These are phyloP conservation scores for Parasteatoda lunata DNA, from an alignment of 2,888 invertebrate genomes.

Conservation along the genomic window DNA sequence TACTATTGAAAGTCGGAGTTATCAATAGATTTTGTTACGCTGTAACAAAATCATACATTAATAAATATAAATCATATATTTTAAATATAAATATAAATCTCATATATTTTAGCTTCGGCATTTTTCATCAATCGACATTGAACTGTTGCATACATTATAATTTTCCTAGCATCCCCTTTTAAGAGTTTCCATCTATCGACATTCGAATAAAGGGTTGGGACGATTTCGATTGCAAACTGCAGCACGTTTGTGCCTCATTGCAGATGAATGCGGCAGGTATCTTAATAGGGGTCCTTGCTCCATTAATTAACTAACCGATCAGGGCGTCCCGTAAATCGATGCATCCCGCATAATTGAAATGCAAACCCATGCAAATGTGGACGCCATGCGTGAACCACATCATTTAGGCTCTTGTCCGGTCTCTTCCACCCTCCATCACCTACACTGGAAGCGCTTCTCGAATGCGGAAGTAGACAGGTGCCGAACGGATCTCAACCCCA, in stretches of 20 bases:
- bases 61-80: background rate
- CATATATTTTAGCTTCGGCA: background rate
- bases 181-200: constrained; percentile 19
- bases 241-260: background rate
- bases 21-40: too few relatives aligned
- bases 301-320: constrained; percentile 63
- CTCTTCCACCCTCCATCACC: background rate
- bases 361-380: constrained; percentile 61
- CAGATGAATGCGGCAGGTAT: constrained; percentile 52
- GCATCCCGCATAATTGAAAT: constrained; percentile 59
- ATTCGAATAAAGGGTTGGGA: constrained; percentile 8
- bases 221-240: constrained; percentile 4
- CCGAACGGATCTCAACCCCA: constrained; percentile 3
- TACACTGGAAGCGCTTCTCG: constrained; percentile 4
- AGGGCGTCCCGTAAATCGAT: constrained; percentile 48
- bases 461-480: constrained; percentile 35
- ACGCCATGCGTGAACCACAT: constrained; percentile 57
- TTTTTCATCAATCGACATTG: background rate
- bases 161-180: too few relatives aligned
- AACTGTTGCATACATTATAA: too few relatives aligned
- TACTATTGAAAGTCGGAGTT: too few relatives aligned
- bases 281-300: constrained; percentile 55
- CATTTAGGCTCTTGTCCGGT: constrained; percentile 53
- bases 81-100: background rate
- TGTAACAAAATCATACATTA: too few relatives aligned